Base-by-base conservation (phyloP, 2,888 invertebrate species). In the Hirtodrosophila alboralis region DNA sequence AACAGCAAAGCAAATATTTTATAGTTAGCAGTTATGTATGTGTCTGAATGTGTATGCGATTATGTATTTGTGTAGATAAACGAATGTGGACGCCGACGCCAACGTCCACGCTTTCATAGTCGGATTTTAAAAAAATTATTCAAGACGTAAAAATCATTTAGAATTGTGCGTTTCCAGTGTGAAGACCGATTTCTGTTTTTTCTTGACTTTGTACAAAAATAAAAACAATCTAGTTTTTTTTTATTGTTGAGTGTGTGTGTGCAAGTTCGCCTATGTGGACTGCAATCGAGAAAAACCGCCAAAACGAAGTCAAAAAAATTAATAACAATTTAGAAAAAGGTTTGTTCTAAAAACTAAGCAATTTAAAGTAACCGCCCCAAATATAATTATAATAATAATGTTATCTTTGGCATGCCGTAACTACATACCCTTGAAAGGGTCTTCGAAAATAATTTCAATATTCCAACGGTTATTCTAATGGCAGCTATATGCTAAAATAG, bases 121-220 rank as follows among this genome's bases (percentile, higher is more conserved):
- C 16, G 28, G 33, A 23, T 58, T 51, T 59, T 60, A 57, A 69
- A 33, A 53, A 58, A 53, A 37, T 2, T 30, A 18, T 34, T 48
- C 13, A 27, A 10, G 31, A 10, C 44, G 52, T 43, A 49, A 68
- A 69, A 48, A 44, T 62, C 85, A 79, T 62, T 79, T 62, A 41
- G 70, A 60, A 74, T 87, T 87, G 84, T 85, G 85, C 89, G 75
- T 87, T 90, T 89, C 88, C 90, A 89, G 90, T 87, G 90, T 68
- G 89, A 88, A 87, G 90, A 89, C 88, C 88, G 86, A 86, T 75
- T 67, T 76, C 53, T 75, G 47, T 65, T 57, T 63, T 66, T 13
- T 49, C 63, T 57, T 18, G 30, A 37, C 44, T 18, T 54, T 41
- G 43, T 36, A 51, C 49, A 14, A 52, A 14, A 33, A 26, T 37